Conservation (phyloP, 2,113 vertebrate species). For the Oreochromis niloticus region DNA sequence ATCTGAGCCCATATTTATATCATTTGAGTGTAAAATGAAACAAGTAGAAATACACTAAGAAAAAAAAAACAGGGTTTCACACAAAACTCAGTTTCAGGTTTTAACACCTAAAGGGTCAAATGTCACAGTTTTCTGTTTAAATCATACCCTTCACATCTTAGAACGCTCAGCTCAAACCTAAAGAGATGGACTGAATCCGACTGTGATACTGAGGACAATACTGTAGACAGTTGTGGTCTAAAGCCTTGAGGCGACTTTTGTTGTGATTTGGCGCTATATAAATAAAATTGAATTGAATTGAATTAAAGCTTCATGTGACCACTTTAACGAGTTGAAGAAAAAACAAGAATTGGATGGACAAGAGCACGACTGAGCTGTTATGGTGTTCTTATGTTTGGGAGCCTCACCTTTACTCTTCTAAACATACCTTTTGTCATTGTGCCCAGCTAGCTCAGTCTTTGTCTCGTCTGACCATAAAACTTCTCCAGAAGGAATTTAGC, state of each 20-base stretch:
- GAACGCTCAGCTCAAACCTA: background rate
- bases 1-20: background rate
- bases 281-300: too few relatives aligned
- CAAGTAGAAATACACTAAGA: background rate
- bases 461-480: background rate
- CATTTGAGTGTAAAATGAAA: background rate
- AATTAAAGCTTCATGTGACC: background rate
- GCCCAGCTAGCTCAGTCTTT: background rate
- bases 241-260: too few relatives aligned
- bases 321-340: background rate
- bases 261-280: too few relatives aligned
- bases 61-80: background rate
- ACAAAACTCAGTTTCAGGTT: background rate
- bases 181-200: background rate
- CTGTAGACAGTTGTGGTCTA: rapidly evolving
- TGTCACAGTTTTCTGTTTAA: background rate
- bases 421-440: background rate
- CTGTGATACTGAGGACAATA: rapidly evolving
- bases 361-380: background rate
- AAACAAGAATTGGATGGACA: background rate
- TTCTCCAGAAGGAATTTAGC: too few relatives aligned
- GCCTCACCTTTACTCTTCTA: background rate
- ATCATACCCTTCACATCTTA: background rate
- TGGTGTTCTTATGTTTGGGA: background rate
- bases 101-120: rapidly evolving